These are phyloP conservation scores for Napeogenes sylphis DNA, from an alignment of 2,888 invertebrate species.

Conservation along the genomic window DNA sequence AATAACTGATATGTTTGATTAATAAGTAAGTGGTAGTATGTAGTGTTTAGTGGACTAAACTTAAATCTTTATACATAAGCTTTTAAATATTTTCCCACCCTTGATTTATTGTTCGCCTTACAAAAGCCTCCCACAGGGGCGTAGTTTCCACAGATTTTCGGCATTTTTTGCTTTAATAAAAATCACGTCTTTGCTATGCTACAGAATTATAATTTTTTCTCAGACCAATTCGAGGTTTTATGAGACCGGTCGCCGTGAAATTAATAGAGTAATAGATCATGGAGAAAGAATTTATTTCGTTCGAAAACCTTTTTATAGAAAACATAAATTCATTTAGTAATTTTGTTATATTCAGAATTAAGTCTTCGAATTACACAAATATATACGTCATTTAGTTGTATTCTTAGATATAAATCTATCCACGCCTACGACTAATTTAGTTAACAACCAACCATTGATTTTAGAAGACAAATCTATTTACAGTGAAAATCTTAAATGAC, in stretches of 20 bases:
- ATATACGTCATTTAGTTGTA: not conserved
- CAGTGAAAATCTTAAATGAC: slow-evolving; percentile 12
- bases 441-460: not conserved
- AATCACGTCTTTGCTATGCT: slow-evolving; percentile 52
- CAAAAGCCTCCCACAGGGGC: slow-evolving; percentile 70
- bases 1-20: not conserved
- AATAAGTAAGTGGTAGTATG: slow-evolving; percentile 24
- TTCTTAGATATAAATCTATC: slow-evolving; percentile 21
- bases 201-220: slow-evolving; percentile 61
- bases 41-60: slow-evolving; percentile 35
- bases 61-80: slow-evolving; percentile 54
- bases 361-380: not conserved
- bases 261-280: slow-evolving; percentile 34
- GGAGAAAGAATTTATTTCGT: slow-evolving; percentile 3
- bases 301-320: not conserved
- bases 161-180: slow-evolving; percentile 65
- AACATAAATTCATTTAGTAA: not conserved
- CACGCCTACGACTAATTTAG: slow-evolving; percentile 12
- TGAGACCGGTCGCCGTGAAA: slow-evolving; percentile 55
- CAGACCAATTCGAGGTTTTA: slow-evolving; percentile 49
- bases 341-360: not conserved
- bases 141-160: slow-evolving; percentile 54
- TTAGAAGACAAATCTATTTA: slow-evolving; percentile 14
- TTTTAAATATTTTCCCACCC: slow-evolving; percentile 70
- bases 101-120: slow-evolving; percentile 73